phyloP scores from a whole-genome alignment of 2,888 invertebrate species.

The Gibbula magus region DNA sequence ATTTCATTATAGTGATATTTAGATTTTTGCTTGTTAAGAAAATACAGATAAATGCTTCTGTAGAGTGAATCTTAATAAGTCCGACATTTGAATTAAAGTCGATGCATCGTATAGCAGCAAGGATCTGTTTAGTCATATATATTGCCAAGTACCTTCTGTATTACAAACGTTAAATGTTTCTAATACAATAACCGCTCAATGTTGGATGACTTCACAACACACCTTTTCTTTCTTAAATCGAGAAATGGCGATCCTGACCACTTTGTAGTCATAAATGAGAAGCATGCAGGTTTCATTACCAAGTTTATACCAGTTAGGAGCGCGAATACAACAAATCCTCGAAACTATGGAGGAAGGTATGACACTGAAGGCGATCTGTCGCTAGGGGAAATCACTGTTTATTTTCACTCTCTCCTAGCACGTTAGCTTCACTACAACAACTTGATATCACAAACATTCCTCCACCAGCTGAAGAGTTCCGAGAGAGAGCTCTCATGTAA shows the following conservation, averaged over 20 bases:
- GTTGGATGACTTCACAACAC: neutral
- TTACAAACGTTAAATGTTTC: neutral
- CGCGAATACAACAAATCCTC: neutral
- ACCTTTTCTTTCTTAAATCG: neutral
- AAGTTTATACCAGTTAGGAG: neutral
- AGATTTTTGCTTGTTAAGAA: no score
- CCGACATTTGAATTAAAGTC: no score
- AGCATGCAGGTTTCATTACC: neutral
- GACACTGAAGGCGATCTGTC: neutral
- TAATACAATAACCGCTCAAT: neutral
- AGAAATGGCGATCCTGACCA: neutral
- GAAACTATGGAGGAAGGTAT: neutral
- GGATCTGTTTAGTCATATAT: no score
- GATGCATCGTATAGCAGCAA: no score
- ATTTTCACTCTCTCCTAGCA: constrained; percentile 16
- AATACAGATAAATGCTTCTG: no score
- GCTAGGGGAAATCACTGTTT: constrained; percentile 25
- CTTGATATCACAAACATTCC: constrained; percentile 25
- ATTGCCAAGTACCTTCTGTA: no score
- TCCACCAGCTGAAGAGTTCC: constrained; percentile 16
- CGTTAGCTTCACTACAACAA: constrained; percentile 15
- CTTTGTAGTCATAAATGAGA: neutral
- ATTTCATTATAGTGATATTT: no score
- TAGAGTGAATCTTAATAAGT: no score
- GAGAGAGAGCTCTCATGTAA: constrained; percentile 18